Percentiles rank a stretch among this genome's conserved stretches.
phyloP scores from a whole-genome alignment of 1,140 invertebrate genomes.

The Caenorhabditis latens region DNA sequence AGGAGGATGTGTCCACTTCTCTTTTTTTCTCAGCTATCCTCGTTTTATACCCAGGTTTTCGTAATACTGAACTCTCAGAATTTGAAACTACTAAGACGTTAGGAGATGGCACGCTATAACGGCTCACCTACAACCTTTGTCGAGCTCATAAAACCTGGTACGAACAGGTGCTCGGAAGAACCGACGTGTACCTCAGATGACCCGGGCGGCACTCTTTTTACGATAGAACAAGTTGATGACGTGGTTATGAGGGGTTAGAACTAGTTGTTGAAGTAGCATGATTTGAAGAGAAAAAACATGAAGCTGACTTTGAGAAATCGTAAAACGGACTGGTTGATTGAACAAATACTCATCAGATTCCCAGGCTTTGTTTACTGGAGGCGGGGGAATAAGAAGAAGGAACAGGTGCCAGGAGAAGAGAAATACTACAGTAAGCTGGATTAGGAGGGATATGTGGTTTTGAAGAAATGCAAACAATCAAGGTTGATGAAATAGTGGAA shows the following conservation, averaged over 20 bases:
- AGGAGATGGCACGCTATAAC: slow-evolving; percentile 13
- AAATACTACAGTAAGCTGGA: slow-evolving; percentile 39
- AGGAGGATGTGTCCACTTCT: slow-evolving; percentile 27
- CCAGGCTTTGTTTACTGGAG: slow-evolving; percentile 35
- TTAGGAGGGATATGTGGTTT: slow-evolving; percentile 47
- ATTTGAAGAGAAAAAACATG: background rate
- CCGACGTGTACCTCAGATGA: background rate
- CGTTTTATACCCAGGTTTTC: slow-evolving; percentile 45
- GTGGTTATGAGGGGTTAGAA: background rate
- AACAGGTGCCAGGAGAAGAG: slow-evolving; percentile 33
- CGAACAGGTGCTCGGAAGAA: slow-evolving; percentile 29
- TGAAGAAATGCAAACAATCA: slow-evolving; percentile 49
- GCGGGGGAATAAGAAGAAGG: background rate
- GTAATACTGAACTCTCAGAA: slow-evolving; percentile 45
- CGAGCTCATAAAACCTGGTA: slow-evolving; percentile 49
- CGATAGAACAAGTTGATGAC: background rate
- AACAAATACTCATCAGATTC: slow-evolving; percentile 55
- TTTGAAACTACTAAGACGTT: slow-evolving; percentile 29
- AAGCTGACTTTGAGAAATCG: background rate
- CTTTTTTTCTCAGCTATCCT: background rate
- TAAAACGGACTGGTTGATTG: background rate
- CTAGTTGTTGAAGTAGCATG: background rate
- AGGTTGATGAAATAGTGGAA: slow-evolving; percentile 39
- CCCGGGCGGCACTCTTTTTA: slow-evolving; percentile 7
- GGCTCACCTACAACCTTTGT: slow-evolving; percentile 53